Percentiles rank a stretch among this genome's conserved stretches.
These are phyloP conservation scores for Coregonus sp. DNA, from an alignment of 2,797 vertebrate genomes.

Conservation along the genomic window DNA sequence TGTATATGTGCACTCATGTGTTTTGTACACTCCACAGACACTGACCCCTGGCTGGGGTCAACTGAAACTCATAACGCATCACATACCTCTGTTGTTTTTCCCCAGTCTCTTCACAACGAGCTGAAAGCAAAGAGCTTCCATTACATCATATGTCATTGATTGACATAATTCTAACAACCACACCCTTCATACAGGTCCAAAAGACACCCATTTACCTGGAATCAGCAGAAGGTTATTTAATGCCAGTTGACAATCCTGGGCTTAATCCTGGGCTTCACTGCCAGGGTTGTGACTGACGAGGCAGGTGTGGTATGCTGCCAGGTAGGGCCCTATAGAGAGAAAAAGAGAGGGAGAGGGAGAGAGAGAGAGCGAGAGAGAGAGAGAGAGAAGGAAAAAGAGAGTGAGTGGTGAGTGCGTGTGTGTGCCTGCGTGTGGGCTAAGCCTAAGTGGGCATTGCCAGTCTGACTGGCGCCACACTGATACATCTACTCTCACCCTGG, in stretches of 20 bases:
- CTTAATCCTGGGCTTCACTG: background rate
- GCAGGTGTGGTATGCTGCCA: constrained; percentile 11
- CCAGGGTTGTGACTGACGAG: constrained; percentile 37
- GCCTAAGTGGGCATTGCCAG: background rate
- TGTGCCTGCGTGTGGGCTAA: background rate
- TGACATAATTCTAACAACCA: background rate
- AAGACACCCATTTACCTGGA: background rate
- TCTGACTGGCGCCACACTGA: background rate
- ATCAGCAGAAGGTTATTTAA: background rate
- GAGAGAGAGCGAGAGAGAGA: background rate
- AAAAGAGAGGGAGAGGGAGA: too few species aligned
- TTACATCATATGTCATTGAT: background rate
- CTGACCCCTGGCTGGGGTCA: background rate
- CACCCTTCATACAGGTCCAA: background rate
- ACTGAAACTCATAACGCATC: background rate
- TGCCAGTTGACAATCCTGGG: constrained; percentile 19
- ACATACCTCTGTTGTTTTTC: background rate
- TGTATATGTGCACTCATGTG: background rate
- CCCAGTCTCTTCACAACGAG: background rate
- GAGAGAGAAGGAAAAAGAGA: background rate
- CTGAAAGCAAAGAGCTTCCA: background rate
- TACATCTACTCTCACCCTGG: background rate
- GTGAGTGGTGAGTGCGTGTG: background rate
- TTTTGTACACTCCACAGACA: background rate
- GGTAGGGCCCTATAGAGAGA: too few species aligned